A percentile compares a stretch with the other conserved stretches of the same genome.
phyloP scores from a whole-genome alignment of 1,140 invertebrate species.

The Drosophila santomea region DNA sequence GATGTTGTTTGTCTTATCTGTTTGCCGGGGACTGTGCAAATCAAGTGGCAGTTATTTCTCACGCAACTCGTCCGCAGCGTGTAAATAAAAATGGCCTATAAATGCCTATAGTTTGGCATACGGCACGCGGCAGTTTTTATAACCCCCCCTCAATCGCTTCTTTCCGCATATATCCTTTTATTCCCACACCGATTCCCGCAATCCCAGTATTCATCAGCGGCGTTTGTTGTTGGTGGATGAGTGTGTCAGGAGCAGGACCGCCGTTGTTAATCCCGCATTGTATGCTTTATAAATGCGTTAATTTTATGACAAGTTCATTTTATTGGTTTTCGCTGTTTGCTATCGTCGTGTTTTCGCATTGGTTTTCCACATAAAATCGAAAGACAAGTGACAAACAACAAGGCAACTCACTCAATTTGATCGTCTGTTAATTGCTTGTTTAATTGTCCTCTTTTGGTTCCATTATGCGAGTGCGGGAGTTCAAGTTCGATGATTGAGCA shows the following conservation, averaged over 20 bases:
- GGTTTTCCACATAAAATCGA: slow-evolving; percentile 65
- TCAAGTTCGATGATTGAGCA: slow-evolving; percentile 15
- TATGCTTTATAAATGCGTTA: slow-evolving; percentile 81
- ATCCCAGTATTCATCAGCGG: slow-evolving; percentile 33
- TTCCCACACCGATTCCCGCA: background rate
- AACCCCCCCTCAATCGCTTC: background rate
- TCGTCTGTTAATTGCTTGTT: slow-evolving; percentile 77
- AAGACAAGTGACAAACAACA: slow-evolving; percentile 49
- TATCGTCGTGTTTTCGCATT: slow-evolving; percentile 65
- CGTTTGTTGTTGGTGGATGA: slow-evolving; percentile 13
- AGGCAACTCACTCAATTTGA: slow-evolving; percentile 71
- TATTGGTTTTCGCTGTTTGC: slow-evolving; percentile 78
- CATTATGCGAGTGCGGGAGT: slow-evolving; percentile 7
- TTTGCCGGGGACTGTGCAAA: slow-evolving; percentile 61
- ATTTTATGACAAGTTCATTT: slow-evolving; percentile 83
- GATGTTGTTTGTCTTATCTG: slow-evolving; percentile 78
- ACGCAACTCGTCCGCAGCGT: slow-evolving; percentile 74
- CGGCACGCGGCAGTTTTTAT: slow-evolving; percentile 27
- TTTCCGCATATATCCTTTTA: slow-evolving; percentile 2
- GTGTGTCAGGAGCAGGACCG: slow-evolving; percentile 25
- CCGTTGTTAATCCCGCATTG: slow-evolving; percentile 77
- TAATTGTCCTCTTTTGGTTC: slow-evolving; percentile 65
- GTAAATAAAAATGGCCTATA: slow-evolving; percentile 78
- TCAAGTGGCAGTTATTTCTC: slow-evolving; percentile 79
- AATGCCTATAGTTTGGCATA: slow-evolving; percentile 70